Percentiles rank a stretch among this genome's conserved stretches.
These are phyloP conservation scores for Ataeniobius toweri DNA, from an alignment of 2,797 vertebrate species.

Conservation along the genomic window DNA sequence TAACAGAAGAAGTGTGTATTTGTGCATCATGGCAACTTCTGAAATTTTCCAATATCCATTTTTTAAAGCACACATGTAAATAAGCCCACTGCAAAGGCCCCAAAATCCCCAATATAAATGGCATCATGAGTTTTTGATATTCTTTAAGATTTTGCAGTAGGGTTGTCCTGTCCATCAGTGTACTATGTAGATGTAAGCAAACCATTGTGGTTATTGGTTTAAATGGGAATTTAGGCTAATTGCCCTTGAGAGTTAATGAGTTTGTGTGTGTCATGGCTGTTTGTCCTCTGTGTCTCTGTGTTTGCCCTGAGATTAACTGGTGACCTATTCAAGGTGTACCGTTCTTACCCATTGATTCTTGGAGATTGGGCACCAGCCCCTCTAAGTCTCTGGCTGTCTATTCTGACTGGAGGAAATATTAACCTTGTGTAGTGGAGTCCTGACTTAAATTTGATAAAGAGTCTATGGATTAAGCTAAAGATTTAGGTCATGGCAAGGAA, in stretches of 20 bases:
- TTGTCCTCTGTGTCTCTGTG: not conserved
- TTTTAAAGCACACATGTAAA: not conserved
- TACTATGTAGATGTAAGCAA: not conserved
- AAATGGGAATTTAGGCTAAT: not conserved
- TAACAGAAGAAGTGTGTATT: constrained; percentile 14
- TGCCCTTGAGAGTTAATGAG: not conserved
- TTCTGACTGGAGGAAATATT: not conserved
- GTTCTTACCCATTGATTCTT: not conserved
- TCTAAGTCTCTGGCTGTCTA: not conserved
- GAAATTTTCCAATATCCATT: constrained; percentile 8
- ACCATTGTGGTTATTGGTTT: not conserved
- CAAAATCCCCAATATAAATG: not conserved
- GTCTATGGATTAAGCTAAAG: not conserved
- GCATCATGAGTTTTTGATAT: not conserved
- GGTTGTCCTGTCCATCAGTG: not conserved
- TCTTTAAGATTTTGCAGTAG: not conserved
- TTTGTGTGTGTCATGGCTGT: not conserved
- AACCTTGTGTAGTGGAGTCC: not conserved
- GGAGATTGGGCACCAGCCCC: not conserved
- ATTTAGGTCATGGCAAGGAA: not conserved
- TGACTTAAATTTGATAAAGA: constrained; percentile 1
- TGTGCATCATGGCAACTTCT: constrained; percentile 4
- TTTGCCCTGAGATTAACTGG: not conserved
- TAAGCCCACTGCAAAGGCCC: not conserved
- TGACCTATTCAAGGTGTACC: not conserved